Conservation (phyloP, 2,797 vertebrate species). For the Rhinella marina region DNA sequence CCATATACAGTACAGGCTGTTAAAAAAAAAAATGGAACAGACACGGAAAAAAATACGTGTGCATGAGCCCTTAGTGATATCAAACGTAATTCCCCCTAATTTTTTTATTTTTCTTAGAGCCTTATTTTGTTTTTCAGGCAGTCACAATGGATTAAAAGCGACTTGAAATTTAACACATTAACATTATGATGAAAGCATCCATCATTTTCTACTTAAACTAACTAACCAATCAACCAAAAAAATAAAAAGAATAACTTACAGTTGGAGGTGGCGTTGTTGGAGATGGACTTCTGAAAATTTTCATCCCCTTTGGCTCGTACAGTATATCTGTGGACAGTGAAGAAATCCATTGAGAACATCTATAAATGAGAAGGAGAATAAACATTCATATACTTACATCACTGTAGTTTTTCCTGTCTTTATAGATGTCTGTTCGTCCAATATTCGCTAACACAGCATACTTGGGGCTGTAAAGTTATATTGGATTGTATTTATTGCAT, state of each 20-base stretch:
- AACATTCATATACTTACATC: slow-evolving; percentile 76
- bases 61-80: slow-evolving; percentile 84
- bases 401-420: slow-evolving; percentile 87
- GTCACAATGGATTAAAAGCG: slow-evolving; percentile 85
- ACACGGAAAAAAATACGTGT: no score
- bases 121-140: slow-evolving; percentile 91
- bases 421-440: slow-evolving; percentile 90
- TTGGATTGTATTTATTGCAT: background rate
- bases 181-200: background rate
- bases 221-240: background rate
- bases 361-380: background rate
- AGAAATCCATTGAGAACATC: slow-evolving; percentile 34
- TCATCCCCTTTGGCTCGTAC: slow-evolving; percentile 88
- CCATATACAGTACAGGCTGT: no score
- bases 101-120: slow-evolving; percentile 85
- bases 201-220: background rate
- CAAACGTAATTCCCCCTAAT: slow-evolving; percentile 81
- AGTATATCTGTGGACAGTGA: slow-evolving; percentile 76
- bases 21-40: no score
- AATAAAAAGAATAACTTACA: slow-evolving; percentile 74
- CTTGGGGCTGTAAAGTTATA: slow-evolving; percentile 79
- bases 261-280: slow-evolving; percentile 89
- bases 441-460: slow-evolving; percentile 88
- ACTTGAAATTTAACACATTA: slow-evolving; percentile 73
- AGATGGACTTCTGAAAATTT: slow-evolving; percentile 89